Base-by-base conservation (phyloP, 2,113 vertebrate genomes). In the Chloropsis hardwickii region DNA sequence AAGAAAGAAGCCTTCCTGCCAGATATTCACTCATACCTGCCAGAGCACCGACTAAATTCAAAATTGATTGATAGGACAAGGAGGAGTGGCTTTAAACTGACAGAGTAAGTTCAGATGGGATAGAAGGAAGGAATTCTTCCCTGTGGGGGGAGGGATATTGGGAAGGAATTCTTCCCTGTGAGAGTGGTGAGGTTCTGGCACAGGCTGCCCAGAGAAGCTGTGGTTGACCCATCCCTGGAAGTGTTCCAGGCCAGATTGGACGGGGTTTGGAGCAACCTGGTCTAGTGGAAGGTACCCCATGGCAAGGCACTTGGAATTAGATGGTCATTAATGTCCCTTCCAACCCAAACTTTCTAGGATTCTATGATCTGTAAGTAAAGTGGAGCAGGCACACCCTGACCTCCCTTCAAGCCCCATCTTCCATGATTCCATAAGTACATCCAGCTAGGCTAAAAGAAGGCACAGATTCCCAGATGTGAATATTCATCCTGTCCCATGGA, bases 221-320 rank as follows among this genome's bases (percentile, higher is more conserved):
- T 50, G 27, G 35, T 0, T 37, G 42, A 0, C 14, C 14, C 56
- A 56, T 56, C 42, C 18, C 27, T 70, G 80, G 64, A 17, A 77
- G 14, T 28, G 56, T 33, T 0, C 56, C 7, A 54, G 54, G 17
- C 14, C 40, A 42, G 40, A 5, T 0, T 77, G 56, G 39, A 56
- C 0, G 0, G 14, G 6, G 14, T 3, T 69, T 56, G 71, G 40
- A 61, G 62, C 21, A 61, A 0, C 8, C 47, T 90, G 64, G 35
- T 3, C 1, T 44, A 1, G 35, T 42, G 25, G 22, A 77, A 90
- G 14, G 2, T 23, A 14, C 2, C 12, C 31, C 64, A 24, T 21
- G 27, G 9, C 35, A 48, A 8, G 35, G 12, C 2, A 35, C 9
- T 12, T 12, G 12, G 29, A 82, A 42, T 47, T 11, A 54, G 27